phyloP scores from a whole-genome alignment of 1,140 invertebrate species.

The Gonatopus flavifemur region DNA sequence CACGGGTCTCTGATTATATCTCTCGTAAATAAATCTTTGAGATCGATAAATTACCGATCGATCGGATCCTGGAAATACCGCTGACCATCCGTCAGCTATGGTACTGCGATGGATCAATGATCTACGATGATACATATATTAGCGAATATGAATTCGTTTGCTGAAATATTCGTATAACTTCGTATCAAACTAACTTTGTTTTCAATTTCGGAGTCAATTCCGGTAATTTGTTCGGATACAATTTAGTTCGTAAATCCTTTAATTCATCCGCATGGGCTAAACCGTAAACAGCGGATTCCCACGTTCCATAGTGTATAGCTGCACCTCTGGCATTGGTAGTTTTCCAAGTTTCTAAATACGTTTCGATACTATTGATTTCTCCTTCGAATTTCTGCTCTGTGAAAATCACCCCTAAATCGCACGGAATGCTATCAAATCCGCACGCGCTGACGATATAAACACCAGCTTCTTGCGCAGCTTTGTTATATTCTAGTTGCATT shows the following conservation, averaged over 20 bases:
- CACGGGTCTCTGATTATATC: constrained; percentile 70
- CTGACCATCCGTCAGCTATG: constrained; percentile 68
- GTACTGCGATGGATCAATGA: constrained; percentile 64
- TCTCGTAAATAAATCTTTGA: constrained; percentile 72
- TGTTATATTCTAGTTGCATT: constrained; percentile 81
- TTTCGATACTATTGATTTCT: constrained; percentile 72
- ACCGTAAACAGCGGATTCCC: constrained; percentile 78
- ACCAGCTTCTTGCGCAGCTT: constrained; percentile 73
- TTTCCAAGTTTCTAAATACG: constrained; percentile 61
- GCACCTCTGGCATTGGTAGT: constrained; percentile 47
- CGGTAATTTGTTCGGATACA: constrained; percentile 69
- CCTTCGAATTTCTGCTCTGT: constrained; percentile 75
- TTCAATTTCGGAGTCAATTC: constrained; percentile 64
- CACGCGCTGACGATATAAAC: constrained; percentile 87
- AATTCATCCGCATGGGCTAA: constrained; percentile 68
- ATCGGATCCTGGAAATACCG: constrained; percentile 81
- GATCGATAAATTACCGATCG: constrained; percentile 75
- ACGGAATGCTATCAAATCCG: constrained; percentile 88
- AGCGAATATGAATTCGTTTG: neutral
- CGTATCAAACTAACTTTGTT: constrained; percentile 45
- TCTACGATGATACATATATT: constrained; percentile 49
- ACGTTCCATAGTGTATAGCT: constrained; percentile 75
- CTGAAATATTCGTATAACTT: neutral
- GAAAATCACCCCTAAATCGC: constrained; percentile 80
- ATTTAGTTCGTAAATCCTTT: constrained; percentile 62